Percentiles rank a stretch among this genome's conserved stretches.
Conservation (phyloP, 2,113 vertebrate genomes). For the Callopanchax toddi region DNA sequence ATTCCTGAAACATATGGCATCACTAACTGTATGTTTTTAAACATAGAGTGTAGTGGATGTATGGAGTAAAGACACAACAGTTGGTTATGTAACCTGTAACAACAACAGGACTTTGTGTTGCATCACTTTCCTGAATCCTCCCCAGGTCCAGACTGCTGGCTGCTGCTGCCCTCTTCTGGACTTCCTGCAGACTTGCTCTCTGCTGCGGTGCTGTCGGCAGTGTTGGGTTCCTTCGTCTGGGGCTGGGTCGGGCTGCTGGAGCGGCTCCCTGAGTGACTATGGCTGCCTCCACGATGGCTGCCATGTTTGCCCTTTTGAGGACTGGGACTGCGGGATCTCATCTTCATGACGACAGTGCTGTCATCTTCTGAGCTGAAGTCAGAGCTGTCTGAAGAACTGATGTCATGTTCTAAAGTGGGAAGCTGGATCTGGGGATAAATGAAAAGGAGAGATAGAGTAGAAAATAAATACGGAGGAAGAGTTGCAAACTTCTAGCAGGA, state of each 20-base stretch:
- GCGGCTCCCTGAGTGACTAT: slow-evolving; percentile 47
- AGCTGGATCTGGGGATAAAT: slow-evolving; percentile 84
- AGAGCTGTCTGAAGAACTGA: slow-evolving; percentile 87
- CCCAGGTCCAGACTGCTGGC: slow-evolving; percentile 11
- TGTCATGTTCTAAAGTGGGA: slow-evolving; percentile 78
- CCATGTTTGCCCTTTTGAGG: slow-evolving; percentile 82
- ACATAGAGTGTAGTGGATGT: slow-evolving; percentile 54
- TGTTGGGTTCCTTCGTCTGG: slow-evolving; percentile 77
- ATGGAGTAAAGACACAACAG: slow-evolving; percentile 60
- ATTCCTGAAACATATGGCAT: slow-evolving; percentile 66
- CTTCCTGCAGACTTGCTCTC: slow-evolving; percentile 7
- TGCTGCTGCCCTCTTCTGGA: slow-evolving; percentile 66
- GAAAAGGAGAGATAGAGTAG: background rate
- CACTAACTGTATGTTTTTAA: slow-evolving; percentile 51
- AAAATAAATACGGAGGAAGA: background rate
- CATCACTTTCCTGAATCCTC: slow-evolving; percentile 63
- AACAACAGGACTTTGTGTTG: slow-evolving; percentile 15
- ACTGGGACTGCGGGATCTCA: slow-evolving; percentile 89
- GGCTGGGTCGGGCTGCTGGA: slow-evolving; percentile 79
- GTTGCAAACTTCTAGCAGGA: background rate
- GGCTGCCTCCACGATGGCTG: slow-evolving; percentile 78
- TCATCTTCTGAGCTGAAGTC: slow-evolving; percentile 88
- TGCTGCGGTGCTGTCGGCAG: slow-evolving; percentile 43
- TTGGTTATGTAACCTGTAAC: slow-evolving; percentile 44
- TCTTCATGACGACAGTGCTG: slow-evolving; percentile 86